A percentile compares a stretch with the other conserved stretches of the same genome.
These are phyloP conservation scores for Hydrotaea cyrtoneurina DNA, from an alignment of 2,888 invertebrate genomes.

Conservation along the genomic window DNA sequence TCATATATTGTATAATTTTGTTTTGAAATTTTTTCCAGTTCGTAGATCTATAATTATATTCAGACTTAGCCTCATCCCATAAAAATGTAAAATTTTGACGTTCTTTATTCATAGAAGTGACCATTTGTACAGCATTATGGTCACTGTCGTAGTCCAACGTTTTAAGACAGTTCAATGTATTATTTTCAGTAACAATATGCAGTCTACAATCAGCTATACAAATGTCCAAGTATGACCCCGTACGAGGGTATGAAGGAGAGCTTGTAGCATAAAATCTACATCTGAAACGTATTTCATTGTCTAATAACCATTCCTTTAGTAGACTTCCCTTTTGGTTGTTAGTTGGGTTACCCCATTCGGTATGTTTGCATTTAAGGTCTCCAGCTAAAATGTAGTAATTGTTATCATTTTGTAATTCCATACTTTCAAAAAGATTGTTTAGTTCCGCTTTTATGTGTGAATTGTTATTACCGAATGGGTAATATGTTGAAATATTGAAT, in stretches of 20 bases:
- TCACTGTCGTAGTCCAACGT: neutral
- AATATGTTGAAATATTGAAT: slow-evolving; percentile 25
- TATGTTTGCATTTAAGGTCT: slow-evolving; percentile 36
- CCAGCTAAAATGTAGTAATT: slow-evolving; percentile 40
- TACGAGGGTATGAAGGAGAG: neutral
- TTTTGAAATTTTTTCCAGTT: neutral
- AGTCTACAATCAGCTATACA: neutral
- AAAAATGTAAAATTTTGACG: slow-evolving; percentile 1
- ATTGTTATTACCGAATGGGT: slow-evolving; percentile 30
- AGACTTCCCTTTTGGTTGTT: neutral
- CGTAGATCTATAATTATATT: neutral
- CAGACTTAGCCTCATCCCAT: neutral
- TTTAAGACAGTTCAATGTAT: neutral
- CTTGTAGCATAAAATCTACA: neutral
- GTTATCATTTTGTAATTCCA: slow-evolving; percentile 23
- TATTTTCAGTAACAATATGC: neutral
- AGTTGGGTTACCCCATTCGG: slow-evolving; percentile 15
- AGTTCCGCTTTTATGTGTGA: neutral
- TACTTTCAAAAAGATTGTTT: slow-evolving; percentile 18
- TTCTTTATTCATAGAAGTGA: neutral
- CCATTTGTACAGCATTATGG: neutral
- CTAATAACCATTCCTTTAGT: neutral
- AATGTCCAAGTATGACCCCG: neutral
- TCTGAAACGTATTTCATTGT: neutral
- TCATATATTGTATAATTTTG: neutral